Conservation (phyloP, 2,888 invertebrate genomes). For the Mythimna ferrago region DNA sequence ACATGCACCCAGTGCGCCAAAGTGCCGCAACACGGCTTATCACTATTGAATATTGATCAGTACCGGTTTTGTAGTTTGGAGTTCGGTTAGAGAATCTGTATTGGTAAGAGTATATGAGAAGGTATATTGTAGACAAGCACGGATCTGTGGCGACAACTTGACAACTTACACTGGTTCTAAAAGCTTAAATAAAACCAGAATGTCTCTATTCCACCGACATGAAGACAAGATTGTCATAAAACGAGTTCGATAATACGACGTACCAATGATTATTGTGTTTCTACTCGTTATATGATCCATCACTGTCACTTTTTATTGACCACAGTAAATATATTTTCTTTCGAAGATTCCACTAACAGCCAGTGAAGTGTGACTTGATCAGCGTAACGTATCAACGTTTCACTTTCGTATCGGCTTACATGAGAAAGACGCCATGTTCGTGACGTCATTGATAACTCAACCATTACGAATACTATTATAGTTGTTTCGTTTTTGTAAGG, state of each 20-base stretch:
- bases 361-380: conserved; percentile 52
- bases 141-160: too few relatives aligned
- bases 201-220: neutral
- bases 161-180: neutral
- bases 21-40: too few relatives aligned
- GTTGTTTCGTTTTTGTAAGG: neutral
- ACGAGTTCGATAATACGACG: conserved; percentile 1
- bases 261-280: conserved; percentile 3
- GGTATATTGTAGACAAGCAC: too few relatives aligned
- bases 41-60: too few relatives aligned
- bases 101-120: too few relatives aligned
- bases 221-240: neutral
- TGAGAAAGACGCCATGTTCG: conserved; percentile 42
- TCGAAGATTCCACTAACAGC: conserved; percentile 42
- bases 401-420: conserved; percentile 53
- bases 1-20: too few relatives aligned
- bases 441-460: conserved; percentile 50
- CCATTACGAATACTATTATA: conserved; percentile 20
- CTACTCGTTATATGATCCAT: conserved; percentile 18
- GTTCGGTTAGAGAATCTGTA: too few relatives aligned
- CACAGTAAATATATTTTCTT: conserved; percentile 21
- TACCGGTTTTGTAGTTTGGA: too few relatives aligned
- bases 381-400: conserved; percentile 50
- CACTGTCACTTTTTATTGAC: conserved; percentile 15
- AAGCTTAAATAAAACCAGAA: neutral